These are phyloP conservation scores for Perognathus longimembris DNA, from an alignment of 2,113 vertebrate species.

Conservation along the genomic window DNA sequence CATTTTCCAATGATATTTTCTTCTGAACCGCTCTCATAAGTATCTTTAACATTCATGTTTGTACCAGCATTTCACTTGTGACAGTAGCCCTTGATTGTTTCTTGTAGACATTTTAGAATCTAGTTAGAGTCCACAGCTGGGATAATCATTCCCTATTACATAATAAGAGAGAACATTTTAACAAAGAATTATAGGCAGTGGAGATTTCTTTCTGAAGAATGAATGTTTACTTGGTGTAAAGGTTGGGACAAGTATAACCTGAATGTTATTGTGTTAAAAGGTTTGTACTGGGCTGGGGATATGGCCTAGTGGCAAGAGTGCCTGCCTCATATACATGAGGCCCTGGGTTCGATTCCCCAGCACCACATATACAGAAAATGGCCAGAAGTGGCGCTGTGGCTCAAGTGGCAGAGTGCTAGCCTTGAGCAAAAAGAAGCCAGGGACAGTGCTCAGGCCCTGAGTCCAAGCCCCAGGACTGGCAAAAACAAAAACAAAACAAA, in stretches of 20 bases:
- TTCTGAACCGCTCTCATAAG: neutral
- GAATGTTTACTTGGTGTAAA: neutral
- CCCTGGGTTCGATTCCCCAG: no score
- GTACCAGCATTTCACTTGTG: neutral
- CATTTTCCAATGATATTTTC: neutral
- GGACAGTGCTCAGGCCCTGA: no score
- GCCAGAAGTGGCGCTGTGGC: no score
- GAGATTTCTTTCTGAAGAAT: neutral
- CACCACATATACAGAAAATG: no score
- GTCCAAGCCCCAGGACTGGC: no score
- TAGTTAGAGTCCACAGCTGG: neutral
- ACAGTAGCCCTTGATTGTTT: neutral
- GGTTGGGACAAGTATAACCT: neutral
- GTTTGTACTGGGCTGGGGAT: no score
- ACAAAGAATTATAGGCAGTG: neutral
- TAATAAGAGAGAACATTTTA: no score
- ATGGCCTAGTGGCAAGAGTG: no score
- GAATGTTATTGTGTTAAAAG: neutral
- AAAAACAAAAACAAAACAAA: no score
- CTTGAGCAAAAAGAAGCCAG: no score
- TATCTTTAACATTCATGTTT: neutral
- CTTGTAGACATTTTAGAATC: neutral
- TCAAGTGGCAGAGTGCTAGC: no score
- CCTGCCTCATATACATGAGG: no score
- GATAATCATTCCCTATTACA: neutral